Base-by-base conservation (phyloP, 2,888 invertebrate species). In the Temnothorax ravouxi region DNA sequence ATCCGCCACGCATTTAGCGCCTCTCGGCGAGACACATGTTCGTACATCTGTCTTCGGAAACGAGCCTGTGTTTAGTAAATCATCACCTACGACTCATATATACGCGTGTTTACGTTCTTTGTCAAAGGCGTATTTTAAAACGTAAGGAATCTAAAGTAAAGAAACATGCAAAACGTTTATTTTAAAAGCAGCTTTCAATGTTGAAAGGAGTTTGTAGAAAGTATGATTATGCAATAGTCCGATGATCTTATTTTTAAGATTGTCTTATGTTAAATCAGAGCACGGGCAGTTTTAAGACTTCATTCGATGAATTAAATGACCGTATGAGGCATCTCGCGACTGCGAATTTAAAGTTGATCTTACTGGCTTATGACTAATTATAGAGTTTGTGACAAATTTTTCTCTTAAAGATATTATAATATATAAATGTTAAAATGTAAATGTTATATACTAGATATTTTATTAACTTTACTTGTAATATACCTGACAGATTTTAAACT, bases 1-100 rank as follows among this genome's bases (percentile, higher is more conserved):
- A 93, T 89, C 89, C 86, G 84, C 90, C 90, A 67, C 88, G 88
- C 90, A 92, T 91, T 93, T 93, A 91, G 85, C 92, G 86, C 88
- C 88, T 72, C 83, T 18, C 59, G 77, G 67, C 71, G 88, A 91
- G 89, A 90, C 93, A 92, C 93, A 93, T 93, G 93, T 90, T 91
- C 92, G 86, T 91, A 88, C 92, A 92, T 92, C 92, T 92, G 92
- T 87, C 86, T 84, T 47, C 50, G 61, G 64, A 34, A 71, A 41
- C 61, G 47, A 52, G 56, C 41, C 69, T n/a, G 38, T 82, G 75
- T 77, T 85, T 88, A 25, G 5, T 47, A 80, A 86, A 79, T 83
- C 56, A 80, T 34, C 34, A 6, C 34, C 34, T 34, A 9, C 52
- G 11, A 67, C 47, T 62, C 38, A 25, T 44, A 8, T 44, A 8